Evolutionary conservation across 2,113 vertebrate genomes (phyloP).

Genomic region (Sphaerodactylus townsendi): DNA sequence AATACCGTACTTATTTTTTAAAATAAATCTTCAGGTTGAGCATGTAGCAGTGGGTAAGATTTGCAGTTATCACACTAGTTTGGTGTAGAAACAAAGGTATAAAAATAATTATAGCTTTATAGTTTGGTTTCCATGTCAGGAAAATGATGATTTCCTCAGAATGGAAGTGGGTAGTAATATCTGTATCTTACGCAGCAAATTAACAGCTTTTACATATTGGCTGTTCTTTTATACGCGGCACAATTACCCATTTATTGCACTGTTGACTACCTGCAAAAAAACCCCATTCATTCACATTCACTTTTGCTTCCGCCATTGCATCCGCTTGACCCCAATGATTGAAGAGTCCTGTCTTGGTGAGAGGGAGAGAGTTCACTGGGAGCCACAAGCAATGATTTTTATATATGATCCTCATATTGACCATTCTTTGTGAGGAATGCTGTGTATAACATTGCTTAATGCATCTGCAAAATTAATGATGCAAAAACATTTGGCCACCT

Average conservation of each 20-base stretch:
- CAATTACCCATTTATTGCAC: neutral
- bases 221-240: no score
- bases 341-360: conserved; percentile 18
- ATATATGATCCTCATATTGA: conserved; percentile 60
- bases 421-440: conserved; percentile 74
- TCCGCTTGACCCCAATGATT: conserved; percentile 38
- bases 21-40: neutral
- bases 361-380: conserved; percentile 11
- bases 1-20: neutral
- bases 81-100: neutral
- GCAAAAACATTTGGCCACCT: conserved; percentile 66
- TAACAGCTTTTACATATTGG: no score
- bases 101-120: neutral
- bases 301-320: conserved; percentile 47
- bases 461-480: conserved; percentile 76
- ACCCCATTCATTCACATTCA: neutral
- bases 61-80: neutral
- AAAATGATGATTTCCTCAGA: neutral
- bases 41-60: neutral
- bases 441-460: conserved; percentile 74
- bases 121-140: neutral
- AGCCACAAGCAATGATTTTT: conserved; percentile 49
- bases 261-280: neutral
- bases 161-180: neutral
- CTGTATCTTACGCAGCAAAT: neutral